These are phyloP conservation scores for Drosophila nr. perissopoda DNA, from an alignment of 2,888 invertebrate species.

Conservation along the genomic window DNA sequence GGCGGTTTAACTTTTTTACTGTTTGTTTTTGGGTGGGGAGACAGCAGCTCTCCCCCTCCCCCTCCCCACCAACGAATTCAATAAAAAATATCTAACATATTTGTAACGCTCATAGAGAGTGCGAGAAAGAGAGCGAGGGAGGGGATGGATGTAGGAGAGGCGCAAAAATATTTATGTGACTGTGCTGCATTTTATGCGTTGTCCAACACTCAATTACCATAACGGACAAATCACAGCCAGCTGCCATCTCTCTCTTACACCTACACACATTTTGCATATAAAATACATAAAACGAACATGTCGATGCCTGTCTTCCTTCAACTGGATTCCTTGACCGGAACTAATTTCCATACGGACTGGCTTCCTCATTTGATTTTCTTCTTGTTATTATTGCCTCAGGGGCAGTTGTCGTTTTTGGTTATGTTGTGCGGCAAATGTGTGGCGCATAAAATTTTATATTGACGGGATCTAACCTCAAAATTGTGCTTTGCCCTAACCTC, in stretches of 20 bases:
- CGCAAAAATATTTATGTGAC: conserved; percentile 66
- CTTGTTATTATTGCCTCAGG: conserved; percentile 49
- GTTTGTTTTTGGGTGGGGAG: conserved; percentile 57
- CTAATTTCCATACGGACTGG: conserved; percentile 62
- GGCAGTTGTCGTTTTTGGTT: conserved; percentile 45
- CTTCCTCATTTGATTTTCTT: conserved; percentile 69
- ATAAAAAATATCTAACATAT: conserved; percentile 79
- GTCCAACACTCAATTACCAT: conserved; percentile 81
- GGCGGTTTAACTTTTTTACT: conserved; percentile 51
- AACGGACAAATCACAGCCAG: conserved; percentile 57
- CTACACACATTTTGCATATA: conserved; percentile 82
- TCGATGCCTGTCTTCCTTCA: conserved; percentile 37
- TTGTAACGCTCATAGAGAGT: conserved; percentile 62
- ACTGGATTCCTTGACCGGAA: conserved; percentile 67
- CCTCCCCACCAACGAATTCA: conserved; percentile 49
- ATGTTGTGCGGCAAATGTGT: conserved; percentile 53
- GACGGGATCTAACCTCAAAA: conserved; percentile 61
- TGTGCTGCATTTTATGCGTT: conserved; percentile 77
- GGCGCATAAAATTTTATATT: conserved; percentile 64
- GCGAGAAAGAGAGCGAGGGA: conserved; percentile 2
- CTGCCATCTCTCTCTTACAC: conserved; percentile 50
- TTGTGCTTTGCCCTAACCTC: conserved; percentile 36
- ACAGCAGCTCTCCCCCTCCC: conserved; percentile 55
- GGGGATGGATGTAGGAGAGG: not conserved
- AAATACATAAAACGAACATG: conserved; percentile 85